Percentiles rank a stretch among this genome's conserved stretches.
phyloP scores from a whole-genome alignment of 2,888 invertebrate genomes.

The Anoplius nigerrimus region DNA sequence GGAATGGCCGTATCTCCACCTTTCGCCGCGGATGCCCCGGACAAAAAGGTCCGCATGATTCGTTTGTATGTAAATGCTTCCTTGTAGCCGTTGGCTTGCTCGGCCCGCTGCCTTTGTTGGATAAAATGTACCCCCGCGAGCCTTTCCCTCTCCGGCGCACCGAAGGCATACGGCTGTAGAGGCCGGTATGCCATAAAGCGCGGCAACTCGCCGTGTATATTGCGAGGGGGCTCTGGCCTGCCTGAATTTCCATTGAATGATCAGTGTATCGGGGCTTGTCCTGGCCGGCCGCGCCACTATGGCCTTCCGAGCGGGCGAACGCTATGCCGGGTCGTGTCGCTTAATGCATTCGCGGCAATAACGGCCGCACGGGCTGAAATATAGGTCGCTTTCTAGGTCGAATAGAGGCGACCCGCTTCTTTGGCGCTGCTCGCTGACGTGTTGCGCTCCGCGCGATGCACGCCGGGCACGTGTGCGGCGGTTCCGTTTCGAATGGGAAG shows the following conservation, averaged over 20 bases:
- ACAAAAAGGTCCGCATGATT: slow-evolving; percentile 50
- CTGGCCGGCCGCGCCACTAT: slow-evolving; percentile 13
- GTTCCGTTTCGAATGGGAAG: no score
- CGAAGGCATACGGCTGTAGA: slow-evolving; percentile 35
- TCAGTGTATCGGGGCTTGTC: slow-evolving; percentile 51
- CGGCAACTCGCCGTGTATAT: slow-evolving; percentile 51
- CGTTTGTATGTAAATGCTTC: slow-evolving; percentile 63
- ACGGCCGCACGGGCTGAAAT: slow-evolving; percentile 56
- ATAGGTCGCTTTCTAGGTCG: slow-evolving; percentile 50
- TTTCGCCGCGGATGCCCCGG: no score
- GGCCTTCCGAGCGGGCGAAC: not conserved
- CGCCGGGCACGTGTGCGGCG: no score
- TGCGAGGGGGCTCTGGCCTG: slow-evolving; percentile 49
- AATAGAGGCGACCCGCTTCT: slow-evolving; percentile 25
- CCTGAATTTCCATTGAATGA: slow-evolving; percentile 63
- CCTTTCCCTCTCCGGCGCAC: slow-evolving; percentile 14
- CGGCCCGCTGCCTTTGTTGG: slow-evolving; percentile 52
- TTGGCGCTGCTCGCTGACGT: slow-evolving; percentile 26
- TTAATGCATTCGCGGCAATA: slow-evolving; percentile 54
- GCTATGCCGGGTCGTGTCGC: slow-evolving; percentile 26
- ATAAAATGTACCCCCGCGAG: slow-evolving; percentile 47
- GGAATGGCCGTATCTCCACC: no score
- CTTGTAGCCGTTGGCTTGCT: slow-evolving; percentile 54
- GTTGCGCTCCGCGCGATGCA: not conserved
- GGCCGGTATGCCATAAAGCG: slow-evolving; percentile 47